Base-by-base conservation (phyloP, 2,797 vertebrate genomes). In the Rhynchonycteris naso region DNA sequence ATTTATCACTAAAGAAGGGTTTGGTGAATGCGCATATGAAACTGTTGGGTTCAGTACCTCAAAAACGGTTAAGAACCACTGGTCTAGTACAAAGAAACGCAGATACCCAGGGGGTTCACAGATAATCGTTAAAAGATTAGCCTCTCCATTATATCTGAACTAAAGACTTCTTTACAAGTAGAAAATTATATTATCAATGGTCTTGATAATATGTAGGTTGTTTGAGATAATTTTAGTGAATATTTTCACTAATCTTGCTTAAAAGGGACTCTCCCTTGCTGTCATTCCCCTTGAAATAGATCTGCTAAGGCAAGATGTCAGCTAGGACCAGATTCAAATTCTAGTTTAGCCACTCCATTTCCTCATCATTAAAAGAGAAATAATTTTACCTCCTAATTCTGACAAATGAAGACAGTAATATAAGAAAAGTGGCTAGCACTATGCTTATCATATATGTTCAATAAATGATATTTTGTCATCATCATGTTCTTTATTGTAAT, bases 201-300 rank as follows among this genome's bases (percentile, higher is more conserved):
- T 24, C 30, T 88, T 35, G 14, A 61, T 47, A 74, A 28, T 38
- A 38, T 4, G 19, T 5, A 43, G 43, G 43, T 43, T 43, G 43
- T 65, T 58, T 66, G 56, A 38, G 56, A 28, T n/a, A 9, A 68
- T 50, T 28, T 80, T 75, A 75, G 43, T 89, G 54, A 92, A 33
- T 61, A 88, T 82, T 88, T 83, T 92, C 65, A 89, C 66, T 80
- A 38, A 56, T 43, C 6, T 56, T 28, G 43, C 85, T 68, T 85
- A 24, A 63, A 94, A 85, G 30, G n/a, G 30, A 22, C 56, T 68
- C 69, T 91, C 52, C 47, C 72, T 71, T 24, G 68, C 79, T 79
- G 2, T 68, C 22, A 30, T 30, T 58, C 9, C 13, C 28, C 43
- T n/a, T 16, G 58, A 88, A 58, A 61, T 28, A 43, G 28, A 22